These are phyloP conservation scores for Leptodactylus fuscus DNA, from an alignment of 2,113 vertebrate genomes.

Conservation along the genomic window DNA sequence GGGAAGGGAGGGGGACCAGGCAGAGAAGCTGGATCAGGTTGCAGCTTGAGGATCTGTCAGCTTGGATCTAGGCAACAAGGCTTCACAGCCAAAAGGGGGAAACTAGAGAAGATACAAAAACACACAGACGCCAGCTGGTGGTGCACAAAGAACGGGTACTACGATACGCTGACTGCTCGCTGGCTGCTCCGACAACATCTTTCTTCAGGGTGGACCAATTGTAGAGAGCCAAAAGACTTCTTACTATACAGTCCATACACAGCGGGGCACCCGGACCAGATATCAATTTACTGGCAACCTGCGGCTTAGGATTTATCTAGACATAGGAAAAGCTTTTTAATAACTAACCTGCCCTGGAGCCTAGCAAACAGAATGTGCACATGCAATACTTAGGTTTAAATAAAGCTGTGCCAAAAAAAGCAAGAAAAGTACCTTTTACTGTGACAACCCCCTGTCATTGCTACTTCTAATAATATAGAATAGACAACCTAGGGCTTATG, in stretches of 20 bases:
- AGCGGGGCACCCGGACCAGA: neutral
- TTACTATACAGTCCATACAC: neutral
- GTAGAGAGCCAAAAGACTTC: neutral
- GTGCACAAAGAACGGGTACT: neutral
- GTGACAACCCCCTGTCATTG: too few relatives aligned
- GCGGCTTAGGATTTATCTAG: neutral
- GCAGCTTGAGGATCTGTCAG: constrained; percentile 72
- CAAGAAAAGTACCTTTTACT: too few relatives aligned
- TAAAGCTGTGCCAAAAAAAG: too few relatives aligned
- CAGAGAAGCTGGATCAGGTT: constrained; percentile 64
- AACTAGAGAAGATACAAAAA: neutral
- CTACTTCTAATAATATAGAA: too few relatives aligned
- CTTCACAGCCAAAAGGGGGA: constrained; percentile 65
- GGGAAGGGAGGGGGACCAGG: constrained; percentile 38
- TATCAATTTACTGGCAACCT: neutral
- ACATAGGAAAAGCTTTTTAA: neutral
- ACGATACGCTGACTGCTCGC: neutral
- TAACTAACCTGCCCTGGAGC: neutral
- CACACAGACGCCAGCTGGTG: constrained; percentile 67
- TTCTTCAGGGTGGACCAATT: neutral
- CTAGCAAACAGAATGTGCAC: too few relatives aligned
- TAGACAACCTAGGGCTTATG: too few relatives aligned
- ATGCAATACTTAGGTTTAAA: too few relatives aligned
- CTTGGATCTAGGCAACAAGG: constrained; percentile 68
- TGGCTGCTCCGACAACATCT: neutral